Evolutionary conservation across 2,888 invertebrate genomes (phyloP), one percentile per base, ranked within the genome.

Genomic region (Clitarchus hookeri): DNA sequence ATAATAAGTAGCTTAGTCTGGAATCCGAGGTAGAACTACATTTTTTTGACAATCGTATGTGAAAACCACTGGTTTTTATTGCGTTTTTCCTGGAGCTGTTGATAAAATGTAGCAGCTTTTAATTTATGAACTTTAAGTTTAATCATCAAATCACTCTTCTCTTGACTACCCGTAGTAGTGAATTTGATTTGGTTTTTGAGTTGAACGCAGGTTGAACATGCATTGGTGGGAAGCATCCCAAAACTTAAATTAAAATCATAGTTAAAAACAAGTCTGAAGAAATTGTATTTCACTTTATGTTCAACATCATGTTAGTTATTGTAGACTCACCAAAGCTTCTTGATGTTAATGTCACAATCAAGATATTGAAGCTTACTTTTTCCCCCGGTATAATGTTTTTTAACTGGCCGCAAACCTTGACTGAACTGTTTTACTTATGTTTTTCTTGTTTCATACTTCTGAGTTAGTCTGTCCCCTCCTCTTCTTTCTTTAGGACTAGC

Each of bases 231-330:
- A n/a, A 13, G 23, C 79, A n/a, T 79, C 9, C 25, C 79, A n/a
- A 79, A n/a, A 79, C 79, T n/a, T 12, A 79, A 79, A 79, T n/a
- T 3, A 79, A 79, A 23, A 13, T n/a, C 79, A 79, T n/a, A 79
- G n/a, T 79, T 79, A 79, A 79, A 79, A 0, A 16, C 27, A 79
- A n/a, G 36, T 36, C 36, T 36, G 36, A 36, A 1, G 4, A 36
- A 36, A 36, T 36, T 36, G 36, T 36, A 36, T 36, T 36, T 36
- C 1, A 36, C 1, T 36, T 36, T 36, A 36, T 36, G 4, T 36
- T 36, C 36, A 36, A 36, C 36, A 36, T 36, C 36, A 36, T 36
- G 36, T 36, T 1, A 3, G 36, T 36, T 36, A 36, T 36, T 36
- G 36, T 36, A 36, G 36, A 36, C 36, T 36, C 36, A 4, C 36